Base-by-base conservation (phyloP, 2,113 vertebrate genomes). In the Boulengeromyrus knoepffleri region DNA sequence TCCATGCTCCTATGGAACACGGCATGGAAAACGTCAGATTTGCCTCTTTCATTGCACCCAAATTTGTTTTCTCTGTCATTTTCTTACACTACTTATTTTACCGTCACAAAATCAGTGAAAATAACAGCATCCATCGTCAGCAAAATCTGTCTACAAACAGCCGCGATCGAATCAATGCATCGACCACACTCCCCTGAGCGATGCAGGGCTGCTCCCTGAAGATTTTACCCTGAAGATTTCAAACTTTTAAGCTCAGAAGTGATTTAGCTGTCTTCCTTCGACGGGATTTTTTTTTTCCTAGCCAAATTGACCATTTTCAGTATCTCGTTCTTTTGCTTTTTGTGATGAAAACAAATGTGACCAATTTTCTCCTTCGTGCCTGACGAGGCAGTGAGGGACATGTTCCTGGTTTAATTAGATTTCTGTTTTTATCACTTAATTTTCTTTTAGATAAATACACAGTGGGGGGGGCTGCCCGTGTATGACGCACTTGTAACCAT, bases 331-430 rank as follows among this genome's bases (percentile, higher is more conserved):
- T 94, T 92, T 93, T 70, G 91, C 91, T 87, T 89, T 85, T 93
- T 92, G 90, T 93, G 92, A 92, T 92, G 91, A 92, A 94, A 93
- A 93, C 92, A 94, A 95, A 95, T 91, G 91, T 92, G 94, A 93
- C 90, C 93, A 93, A 94, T 93, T 93, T 92, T 92, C 84, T 89
- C 85, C 90, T 90, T 91, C 91, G 93, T 94, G 92, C 93, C 92
- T 94, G 91, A 94, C 94, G 91, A 93, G 92, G 92, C 94, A 94
- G 94, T 95, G 94, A 93, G 89, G 88, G 92, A 91, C 92, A 91
- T 92, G 93, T 94, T 93, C 90, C 92, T 92, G 92, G 91, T 94
- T 94, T 95, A 93, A 94, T 95, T 94, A 93, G 93, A 94, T 94
- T 92, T 92, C 88, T 52, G 27, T 87, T 87, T 53, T 50, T n/a